Conservation (phyloP, 2,113 vertebrate species). For the Aix galericulata region DNA sequence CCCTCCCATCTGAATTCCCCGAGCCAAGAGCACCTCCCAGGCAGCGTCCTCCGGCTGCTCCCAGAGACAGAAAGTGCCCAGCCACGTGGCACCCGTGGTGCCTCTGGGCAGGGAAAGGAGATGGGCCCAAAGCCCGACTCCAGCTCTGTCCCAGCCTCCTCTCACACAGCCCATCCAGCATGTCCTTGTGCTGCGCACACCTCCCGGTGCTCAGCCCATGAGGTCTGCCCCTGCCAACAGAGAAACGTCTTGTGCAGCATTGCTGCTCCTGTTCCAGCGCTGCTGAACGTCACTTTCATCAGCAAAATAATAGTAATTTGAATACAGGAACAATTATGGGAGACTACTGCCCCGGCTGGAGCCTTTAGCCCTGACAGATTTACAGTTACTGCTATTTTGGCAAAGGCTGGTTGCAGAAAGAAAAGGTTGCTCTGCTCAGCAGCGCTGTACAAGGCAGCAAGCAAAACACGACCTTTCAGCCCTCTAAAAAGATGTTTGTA, state of each 20-base stretch:
- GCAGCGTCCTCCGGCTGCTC: conserved; percentile 61
- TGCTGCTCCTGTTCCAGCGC: neutral
- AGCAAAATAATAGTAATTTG: conserved; percentile 12
- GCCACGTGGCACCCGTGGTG: neutral
- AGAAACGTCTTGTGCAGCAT: neutral
- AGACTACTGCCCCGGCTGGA: conserved; percentile 3
- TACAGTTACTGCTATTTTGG: neutral
- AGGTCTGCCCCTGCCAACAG: neutral
- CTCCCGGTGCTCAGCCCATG: neutral
- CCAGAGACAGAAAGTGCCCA: neutral
- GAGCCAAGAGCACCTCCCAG: conserved; percentile 54
- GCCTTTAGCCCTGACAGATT: neutral
- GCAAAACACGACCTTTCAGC: neutral
- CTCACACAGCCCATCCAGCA: neutral
- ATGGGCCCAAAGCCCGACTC: neutral
- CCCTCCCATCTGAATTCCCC: neutral
- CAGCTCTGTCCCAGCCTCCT: neutral
- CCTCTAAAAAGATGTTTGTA: neutral
- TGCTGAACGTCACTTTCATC: neutral
- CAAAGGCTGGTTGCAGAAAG: neutral
- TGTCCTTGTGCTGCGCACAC: neutral
- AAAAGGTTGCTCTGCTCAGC: neutral
- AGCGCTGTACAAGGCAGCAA: neutral
- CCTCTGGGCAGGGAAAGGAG: neutral
- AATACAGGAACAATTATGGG: conserved; percentile 12